Conservation (phyloP, 2,113 vertebrate genomes). For the Halcyon senegalensis region DNA sequence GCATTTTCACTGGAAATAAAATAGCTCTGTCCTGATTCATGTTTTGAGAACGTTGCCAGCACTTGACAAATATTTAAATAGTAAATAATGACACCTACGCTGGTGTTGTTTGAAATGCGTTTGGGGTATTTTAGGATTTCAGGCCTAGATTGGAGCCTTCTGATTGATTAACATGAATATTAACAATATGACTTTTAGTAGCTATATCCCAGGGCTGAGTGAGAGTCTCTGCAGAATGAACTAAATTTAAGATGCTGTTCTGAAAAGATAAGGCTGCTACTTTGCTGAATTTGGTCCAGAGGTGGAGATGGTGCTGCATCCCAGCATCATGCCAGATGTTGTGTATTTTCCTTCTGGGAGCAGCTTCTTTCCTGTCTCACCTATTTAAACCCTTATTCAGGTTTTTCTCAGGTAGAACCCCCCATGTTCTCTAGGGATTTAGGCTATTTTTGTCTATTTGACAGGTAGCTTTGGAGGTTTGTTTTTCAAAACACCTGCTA, state of each 20-base stretch:
- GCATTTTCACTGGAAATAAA: constrained; percentile 36
- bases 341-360: not conserved
- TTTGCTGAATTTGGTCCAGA: not conserved
- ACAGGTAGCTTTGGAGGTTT: not conserved
- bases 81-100: constrained; percentile 7
- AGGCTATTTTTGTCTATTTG: not conserved
- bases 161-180: not conserved
- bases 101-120: not conserved
- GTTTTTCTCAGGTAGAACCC: not conserved
- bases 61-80: constrained; percentile 11
- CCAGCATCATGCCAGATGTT: not conserved
- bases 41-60: not conserved
- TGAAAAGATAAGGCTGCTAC: not conserved
- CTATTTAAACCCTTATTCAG: not conserved
- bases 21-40: constrained; percentile 47
- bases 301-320: not conserved
- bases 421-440: not conserved
- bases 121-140: not conserved
- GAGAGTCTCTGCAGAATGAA: not conserved
- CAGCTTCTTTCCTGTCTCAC: not conserved
- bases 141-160: not conserved
- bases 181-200: not conserved
- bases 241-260: not conserved
- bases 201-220: not conserved
- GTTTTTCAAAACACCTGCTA: not conserved